A percentile compares a stretch with the other conserved stretches of the same genome.
phyloP scores from a whole-genome alignment of 2,888 invertebrate species.

The Cepaea hortensis region DNA sequence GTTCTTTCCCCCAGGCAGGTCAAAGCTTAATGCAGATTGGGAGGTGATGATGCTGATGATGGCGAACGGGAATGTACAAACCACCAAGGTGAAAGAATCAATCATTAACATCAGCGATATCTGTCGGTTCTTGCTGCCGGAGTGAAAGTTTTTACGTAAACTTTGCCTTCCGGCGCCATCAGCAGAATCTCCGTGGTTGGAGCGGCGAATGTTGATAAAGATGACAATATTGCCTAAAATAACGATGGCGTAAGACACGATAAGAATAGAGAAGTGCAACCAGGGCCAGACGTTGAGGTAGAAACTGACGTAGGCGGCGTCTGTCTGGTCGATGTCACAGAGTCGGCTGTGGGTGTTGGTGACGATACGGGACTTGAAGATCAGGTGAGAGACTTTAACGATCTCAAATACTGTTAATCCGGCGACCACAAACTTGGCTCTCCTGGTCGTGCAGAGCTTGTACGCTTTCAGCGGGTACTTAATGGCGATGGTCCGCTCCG shows the following conservation, averaged over 20 bases:
- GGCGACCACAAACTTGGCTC: conserved; percentile 57
- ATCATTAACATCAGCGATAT: conserved; percentile 63
- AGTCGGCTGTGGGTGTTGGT: conserved; percentile 54
- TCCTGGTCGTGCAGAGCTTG: conserved; percentile 57
- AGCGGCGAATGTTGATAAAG: conserved; percentile 55
- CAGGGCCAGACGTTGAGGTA: conserved; percentile 58
- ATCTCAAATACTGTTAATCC: conserved; percentile 54
- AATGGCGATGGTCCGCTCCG: conserved; percentile 63
- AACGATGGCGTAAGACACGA: conserved; percentile 58
- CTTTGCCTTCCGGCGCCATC: conserved; percentile 28
- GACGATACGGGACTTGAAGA: conserved; percentile 53
- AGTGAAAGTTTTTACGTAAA: conserved; percentile 19
- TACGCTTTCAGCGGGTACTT: conserved; percentile 61
- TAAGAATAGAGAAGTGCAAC: conserved; percentile 60
- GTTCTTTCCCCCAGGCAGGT: conserved; percentile 47
- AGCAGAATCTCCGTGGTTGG: conserved; percentile 22
- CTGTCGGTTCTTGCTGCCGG: conserved; percentile 56
- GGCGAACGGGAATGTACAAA: conserved; percentile 63
- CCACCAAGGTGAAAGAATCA: conserved; percentile 62
- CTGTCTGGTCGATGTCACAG: conserved; percentile 56
- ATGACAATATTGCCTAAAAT: conserved; percentile 63
- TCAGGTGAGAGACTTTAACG: conserved; percentile 60
- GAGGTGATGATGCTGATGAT: conserved; percentile 54
- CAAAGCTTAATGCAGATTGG: conserved; percentile 37
- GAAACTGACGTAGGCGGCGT: conserved; percentile 42